Evolutionary conservation across 2,888 invertebrate genomes (phyloP).

Genomic region (Caenorhabditis zanzibari): DNA sequence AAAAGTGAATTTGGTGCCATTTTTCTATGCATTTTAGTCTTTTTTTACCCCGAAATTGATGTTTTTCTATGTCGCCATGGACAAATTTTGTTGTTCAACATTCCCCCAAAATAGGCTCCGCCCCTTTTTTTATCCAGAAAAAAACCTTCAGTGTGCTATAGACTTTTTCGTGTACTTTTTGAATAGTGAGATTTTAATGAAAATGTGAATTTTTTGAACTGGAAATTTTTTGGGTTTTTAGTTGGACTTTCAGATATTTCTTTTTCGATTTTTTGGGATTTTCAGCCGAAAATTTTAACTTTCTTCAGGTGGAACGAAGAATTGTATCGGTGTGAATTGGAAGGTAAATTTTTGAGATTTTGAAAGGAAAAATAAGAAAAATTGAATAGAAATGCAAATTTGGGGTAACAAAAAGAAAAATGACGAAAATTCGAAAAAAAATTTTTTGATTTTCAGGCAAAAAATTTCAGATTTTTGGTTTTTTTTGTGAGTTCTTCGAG

Average conservation of each 20-base stretch:
- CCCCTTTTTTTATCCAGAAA: conserved; percentile 15
- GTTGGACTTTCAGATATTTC: conserved; percentile 3
- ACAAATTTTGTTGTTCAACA: conserved; percentile 16
- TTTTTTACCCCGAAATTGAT: too few relatives aligned
- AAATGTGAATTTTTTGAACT: not conserved
- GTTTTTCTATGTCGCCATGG: too few relatives aligned
- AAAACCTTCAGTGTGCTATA: conserved; percentile 43
- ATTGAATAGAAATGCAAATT: not conserved
- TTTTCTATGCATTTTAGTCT: conserved; percentile 13
- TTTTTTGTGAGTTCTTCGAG: not conserved
- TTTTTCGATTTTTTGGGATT: not conserved
- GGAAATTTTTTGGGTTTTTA: not conserved
- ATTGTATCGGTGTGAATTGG: conserved; percentile 4
- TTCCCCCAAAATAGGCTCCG: conserved; percentile 16
- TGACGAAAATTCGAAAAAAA: conserved; percentile 5
- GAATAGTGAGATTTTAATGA: not conserved
- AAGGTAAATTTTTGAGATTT: not conserved
- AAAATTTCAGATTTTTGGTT: conserved; percentile 6
- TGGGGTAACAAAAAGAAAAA: too few relatives aligned
- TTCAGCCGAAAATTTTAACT: not conserved
- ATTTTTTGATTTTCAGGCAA: not conserved
- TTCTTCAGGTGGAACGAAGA: conserved; percentile 8
- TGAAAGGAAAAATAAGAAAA: not conserved
- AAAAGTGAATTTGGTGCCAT: conserved; percentile 43
- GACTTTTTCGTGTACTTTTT: conserved; percentile 11